Evolutionary conservation across 2,797 vertebrate genomes (phyloP).

Genomic region (Mallotus villosus): DNA sequence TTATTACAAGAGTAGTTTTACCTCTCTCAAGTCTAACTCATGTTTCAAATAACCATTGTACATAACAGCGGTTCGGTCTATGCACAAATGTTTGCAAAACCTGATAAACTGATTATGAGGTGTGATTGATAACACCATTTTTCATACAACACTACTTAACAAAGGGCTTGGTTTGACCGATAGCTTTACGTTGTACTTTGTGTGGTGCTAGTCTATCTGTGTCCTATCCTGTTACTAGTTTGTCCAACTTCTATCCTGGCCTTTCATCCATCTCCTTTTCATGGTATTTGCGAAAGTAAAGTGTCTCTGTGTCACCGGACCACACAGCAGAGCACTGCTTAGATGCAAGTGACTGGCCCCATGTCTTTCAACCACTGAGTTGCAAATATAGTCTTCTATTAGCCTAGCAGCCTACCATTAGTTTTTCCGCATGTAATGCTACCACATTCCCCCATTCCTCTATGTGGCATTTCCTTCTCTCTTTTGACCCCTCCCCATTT

Average conservation of each 20-base stretch:
- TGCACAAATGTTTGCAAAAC: too few relatives aligned
- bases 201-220: background rate
- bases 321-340: conserved; percentile 7
- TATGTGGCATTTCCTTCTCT: background rate
- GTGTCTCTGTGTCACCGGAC: conserved; percentile 4
- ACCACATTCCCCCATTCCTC: conserved; percentile 15
- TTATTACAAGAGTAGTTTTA: too few relatives aligned
- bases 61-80: too few relatives aligned
- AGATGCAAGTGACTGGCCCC: background rate
- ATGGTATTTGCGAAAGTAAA: conserved; percentile 13
- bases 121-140: too few relatives aligned
- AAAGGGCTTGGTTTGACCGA: too few relatives aligned
- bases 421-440: background rate
- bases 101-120: too few relatives aligned
- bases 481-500: conserved; percentile 18
- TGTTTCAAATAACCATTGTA: too few relatives aligned
- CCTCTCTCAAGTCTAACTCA: too few relatives aligned
- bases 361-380: background rate
- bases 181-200: too few relatives aligned
- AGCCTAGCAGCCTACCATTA: background rate
- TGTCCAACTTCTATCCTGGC: background rate
- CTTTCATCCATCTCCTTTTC: background rate
- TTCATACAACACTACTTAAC: too few relatives aligned
- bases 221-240: too few relatives aligned
- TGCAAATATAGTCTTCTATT: background rate